These are phyloP conservation scores for Etheostoma perlongum DNA, from an alignment of 2,797 vertebrate species.

Conservation along the genomic window DNA sequence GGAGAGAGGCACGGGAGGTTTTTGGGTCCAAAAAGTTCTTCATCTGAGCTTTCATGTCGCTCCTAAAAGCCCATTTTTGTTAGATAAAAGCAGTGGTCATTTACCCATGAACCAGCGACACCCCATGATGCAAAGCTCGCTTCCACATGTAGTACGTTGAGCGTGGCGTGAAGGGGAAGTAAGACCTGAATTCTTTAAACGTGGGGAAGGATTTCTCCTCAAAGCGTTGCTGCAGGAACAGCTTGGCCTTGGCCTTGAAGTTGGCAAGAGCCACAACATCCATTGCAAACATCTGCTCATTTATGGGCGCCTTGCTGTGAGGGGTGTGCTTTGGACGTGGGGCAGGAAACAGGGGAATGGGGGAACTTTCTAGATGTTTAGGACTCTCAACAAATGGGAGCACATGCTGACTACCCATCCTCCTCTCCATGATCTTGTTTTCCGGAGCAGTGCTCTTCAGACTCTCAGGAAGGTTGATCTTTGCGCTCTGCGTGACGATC, in stretches of 20 bases:
- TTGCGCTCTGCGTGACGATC: constrained; percentile 18
- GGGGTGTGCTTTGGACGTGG: constrained; percentile 62
- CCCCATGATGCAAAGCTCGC: constrained; percentile 92
- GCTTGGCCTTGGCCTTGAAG: constrained; percentile 96
- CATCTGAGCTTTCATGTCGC: not conserved
- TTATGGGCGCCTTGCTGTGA: constrained; percentile 65
- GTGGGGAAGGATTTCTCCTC: constrained; percentile 95
- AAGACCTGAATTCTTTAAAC: constrained; percentile 94
- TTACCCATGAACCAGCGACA: constrained; percentile 91
- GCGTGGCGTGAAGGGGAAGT: constrained; percentile 93
- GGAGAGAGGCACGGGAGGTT: not conserved
- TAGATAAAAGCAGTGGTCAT: not conserved
- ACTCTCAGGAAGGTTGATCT: constrained; percentile 21
- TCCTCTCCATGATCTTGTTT: constrained; percentile 20
- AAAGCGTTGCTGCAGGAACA: constrained; percentile 95
- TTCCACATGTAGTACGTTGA: constrained; percentile 99
- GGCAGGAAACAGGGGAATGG: constrained; percentile 41
- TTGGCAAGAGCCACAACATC: constrained; percentile 92
- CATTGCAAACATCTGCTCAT: constrained; percentile 88
- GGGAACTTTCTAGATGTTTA: constrained; percentile 20
- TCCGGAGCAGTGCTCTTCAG: not conserved
- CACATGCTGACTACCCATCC: not conserved
- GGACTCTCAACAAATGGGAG: constrained; percentile 54
- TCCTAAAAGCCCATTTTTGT: constrained; percentile 4
- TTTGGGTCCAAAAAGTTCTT: not conserved